Evolutionary conservation across 2,113 vertebrate species (phyloP).

Genomic region (Enhydra lutris): DNA sequence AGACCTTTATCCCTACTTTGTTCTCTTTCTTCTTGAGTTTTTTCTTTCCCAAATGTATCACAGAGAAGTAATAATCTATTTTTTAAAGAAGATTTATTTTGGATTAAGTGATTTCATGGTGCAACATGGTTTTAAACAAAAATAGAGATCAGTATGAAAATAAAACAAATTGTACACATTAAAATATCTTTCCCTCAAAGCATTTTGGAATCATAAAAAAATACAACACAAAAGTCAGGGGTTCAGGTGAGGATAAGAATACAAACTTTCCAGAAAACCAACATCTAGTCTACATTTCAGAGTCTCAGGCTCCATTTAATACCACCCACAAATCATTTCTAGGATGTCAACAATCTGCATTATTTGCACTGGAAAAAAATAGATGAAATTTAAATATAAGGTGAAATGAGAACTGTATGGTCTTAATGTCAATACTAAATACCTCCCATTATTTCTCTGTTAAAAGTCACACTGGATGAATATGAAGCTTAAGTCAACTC

Average conservation of each 20-base stretch:
- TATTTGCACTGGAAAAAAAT: slow-evolving; percentile 63
- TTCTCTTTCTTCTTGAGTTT: neutral
- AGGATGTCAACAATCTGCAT: slow-evolving; percentile 47
- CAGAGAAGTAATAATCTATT: slow-evolving; percentile 72
- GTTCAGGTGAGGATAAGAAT: slow-evolving; percentile 70
- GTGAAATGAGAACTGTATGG: slow-evolving; percentile 64
- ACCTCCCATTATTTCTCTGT: slow-evolving; percentile 57
- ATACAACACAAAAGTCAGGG: slow-evolving; percentile 78
- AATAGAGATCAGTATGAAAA: slow-evolving; percentile 89
- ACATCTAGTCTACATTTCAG: slow-evolving; percentile 63
- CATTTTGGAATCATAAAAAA: slow-evolving; percentile 82
- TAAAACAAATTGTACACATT: slow-evolving; percentile 83
- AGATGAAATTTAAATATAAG: slow-evolving; percentile 63
- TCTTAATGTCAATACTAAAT: slow-evolving; percentile 63
- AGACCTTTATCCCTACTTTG: neutral
- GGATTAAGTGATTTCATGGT: slow-evolving; percentile 83
- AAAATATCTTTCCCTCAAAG: slow-evolving; percentile 80
- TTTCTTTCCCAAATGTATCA: slow-evolving; percentile 53
- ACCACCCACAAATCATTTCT: slow-evolving; percentile 36
- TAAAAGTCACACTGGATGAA: slow-evolving; percentile 72
- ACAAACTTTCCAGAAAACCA: slow-evolving; percentile 78
- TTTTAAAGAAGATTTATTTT: slow-evolving; percentile 84
- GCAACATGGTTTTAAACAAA: slow-evolving; percentile 85
- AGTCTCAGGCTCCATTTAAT: slow-evolving; percentile 65
- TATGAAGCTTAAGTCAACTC: slow-evolving; percentile 66